Evolutionary conservation across 2,888 invertebrate species (phyloP).

Genomic region (Odontothrips loti): DNA sequence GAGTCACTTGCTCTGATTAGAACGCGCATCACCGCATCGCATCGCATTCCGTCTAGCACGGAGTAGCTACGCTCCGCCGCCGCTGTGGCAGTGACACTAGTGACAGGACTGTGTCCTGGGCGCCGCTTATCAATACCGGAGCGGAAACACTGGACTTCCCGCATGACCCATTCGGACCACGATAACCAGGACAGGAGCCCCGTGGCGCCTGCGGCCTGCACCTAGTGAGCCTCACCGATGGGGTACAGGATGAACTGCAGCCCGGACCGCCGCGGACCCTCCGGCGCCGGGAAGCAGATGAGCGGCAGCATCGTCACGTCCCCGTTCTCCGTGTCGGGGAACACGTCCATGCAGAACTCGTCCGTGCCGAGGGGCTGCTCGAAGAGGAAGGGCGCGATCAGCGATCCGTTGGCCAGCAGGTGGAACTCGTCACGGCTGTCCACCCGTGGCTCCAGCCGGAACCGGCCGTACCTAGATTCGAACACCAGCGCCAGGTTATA

Average conservation of each 20-base stretch:
- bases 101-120: too few species aligned
- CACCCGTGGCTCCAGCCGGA: constrained; percentile 52
- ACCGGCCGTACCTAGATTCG: constrained; percentile 46
- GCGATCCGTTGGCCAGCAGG: constrained; percentile 56
- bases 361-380: constrained; percentile 51
- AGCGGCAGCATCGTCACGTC: constrained; percentile 52
- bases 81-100: too few species aligned
- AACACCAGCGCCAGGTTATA: too few species aligned
- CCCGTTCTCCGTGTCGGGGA: constrained; percentile 47
- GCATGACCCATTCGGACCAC: too few species aligned
- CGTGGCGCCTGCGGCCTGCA: not conserved
- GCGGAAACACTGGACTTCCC: too few species aligned
- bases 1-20: too few species aligned
- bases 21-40: too few species aligned
- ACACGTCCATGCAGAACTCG: constrained; percentile 60
- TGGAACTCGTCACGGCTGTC: constrained; percentile 54
- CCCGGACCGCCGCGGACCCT: not conserved
- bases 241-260: constrained; percentile 35
- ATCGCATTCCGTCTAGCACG: too few species aligned
- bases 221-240: constrained; percentile 32
- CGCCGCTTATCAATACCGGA: too few species aligned
- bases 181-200: too few species aligned
- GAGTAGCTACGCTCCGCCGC: too few species aligned
- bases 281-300: constrained; percentile 48
- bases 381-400: constrained; percentile 52